Evolutionary conservation across 2,888 invertebrate species (phyloP), one percentile per base, ranked within the genome.

Genomic region (Eupelmus urozonus): DNA sequence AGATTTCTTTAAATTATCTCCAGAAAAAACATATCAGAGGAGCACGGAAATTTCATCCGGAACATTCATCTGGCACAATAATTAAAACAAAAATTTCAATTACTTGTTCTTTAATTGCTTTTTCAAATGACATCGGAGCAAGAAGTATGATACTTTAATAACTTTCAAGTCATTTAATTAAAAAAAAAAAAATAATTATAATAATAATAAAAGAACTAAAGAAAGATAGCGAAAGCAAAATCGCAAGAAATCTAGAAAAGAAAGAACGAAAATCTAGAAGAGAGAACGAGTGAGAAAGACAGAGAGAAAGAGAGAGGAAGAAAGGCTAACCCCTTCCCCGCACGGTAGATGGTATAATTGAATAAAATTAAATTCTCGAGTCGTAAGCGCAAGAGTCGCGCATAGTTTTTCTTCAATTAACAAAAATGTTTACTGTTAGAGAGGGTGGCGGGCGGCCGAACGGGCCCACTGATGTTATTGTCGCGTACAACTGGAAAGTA

Each of bases 311-410:
- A 18, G 60, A 13, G 27, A 25, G 34, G 27, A 18, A 59, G 53
- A 59, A 16, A 60, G 60, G 9, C 45, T 49, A 55, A 73, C 27
- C 53, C 62, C 29, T 55, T 73, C 45, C 49, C 42, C 55, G 69
- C 34, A 53, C 2, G 62, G 45, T 53, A 62, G 51, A 77, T 60
- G 45, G 60, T 59, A 62, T 66, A 78, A 78, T 78, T 72, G 71
- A 78, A 78, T 73, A 71, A 77, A 77, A 72, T 77, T 77, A 72
- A 77, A 77, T 77, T 77, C 77, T 62, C 73, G 29, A 77, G 67
- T 67, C 62, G 62, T 63, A 66, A 9, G 20, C n/a, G 40, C 40
- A 9, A 4, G 62, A 29, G 72, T 18, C 40, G 25, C n/a, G 34
- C 16, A 34, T 57, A 73, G 63, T 75, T 71, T 78, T 71, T 79